Evolutionary conservation across 1,140 invertebrate genomes (phyloP).

Genomic region (Popillia japonica): DNA sequence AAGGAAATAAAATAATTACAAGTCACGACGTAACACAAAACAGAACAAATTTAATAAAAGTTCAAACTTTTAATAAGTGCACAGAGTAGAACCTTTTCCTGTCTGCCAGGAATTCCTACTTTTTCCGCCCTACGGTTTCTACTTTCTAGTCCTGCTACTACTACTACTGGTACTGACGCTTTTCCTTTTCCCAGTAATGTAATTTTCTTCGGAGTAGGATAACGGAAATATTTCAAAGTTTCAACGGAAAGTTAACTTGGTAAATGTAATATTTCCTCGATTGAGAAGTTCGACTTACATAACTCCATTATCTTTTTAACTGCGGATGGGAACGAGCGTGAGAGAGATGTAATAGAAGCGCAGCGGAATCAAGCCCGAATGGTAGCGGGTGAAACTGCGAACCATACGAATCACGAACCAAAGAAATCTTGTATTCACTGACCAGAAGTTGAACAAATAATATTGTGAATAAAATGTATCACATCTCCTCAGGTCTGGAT

Average conservation of each 20-base stretch:
- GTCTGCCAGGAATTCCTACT: constrained; percentile 12
- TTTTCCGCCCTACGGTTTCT: not conserved
- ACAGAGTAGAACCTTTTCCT: constrained; percentile 39
- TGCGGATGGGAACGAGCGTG: not conserved
- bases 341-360: not conserved
- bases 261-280: constrained; percentile 45
- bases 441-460: constrained; percentile 38
- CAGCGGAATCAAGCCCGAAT: constrained; percentile 35
- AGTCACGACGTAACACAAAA: constrained; percentile 37
- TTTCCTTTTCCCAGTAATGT: constrained; percentile 34
- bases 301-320: constrained; percentile 43
- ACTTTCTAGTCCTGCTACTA: constrained; percentile 5
- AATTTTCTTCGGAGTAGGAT: constrained; percentile 43
- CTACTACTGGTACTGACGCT: not conserved
- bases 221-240: constrained; percentile 45
- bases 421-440: constrained; percentile 38
- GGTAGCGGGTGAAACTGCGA: constrained; percentile 38
- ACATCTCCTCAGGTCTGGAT: constrained; percentile 11
- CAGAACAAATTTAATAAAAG: constrained; percentile 41
- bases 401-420: constrained; percentile 39
- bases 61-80: constrained; percentile 41
- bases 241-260: constrained; percentile 42
- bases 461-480: constrained; percentile 36
- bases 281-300: constrained; percentile 44
- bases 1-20: constrained; percentile 24